Conservation (phyloP, 2,888 invertebrate species). For the Cybosia mesomella region DNA sequence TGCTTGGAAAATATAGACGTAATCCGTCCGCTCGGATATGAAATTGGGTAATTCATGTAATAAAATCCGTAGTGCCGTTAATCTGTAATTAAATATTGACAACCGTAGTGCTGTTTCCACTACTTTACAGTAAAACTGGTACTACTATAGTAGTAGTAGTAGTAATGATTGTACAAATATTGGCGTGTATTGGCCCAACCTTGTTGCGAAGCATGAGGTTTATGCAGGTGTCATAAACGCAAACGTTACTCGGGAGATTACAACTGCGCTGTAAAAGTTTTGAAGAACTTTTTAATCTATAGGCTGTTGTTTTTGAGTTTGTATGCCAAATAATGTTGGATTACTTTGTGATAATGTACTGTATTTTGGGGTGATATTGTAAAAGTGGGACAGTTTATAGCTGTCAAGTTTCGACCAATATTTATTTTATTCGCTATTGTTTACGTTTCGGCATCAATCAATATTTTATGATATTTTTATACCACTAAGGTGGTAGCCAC, state of each 20-base stretch:
- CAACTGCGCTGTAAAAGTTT: neutral
- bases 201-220: neutral
- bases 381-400: neutral
- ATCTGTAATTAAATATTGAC: no score
- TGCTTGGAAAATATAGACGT: no score
- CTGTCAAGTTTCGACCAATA: neutral
- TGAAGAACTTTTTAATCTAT: slow-evolving; percentile 13
- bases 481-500: neutral
- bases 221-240: slow-evolving; percentile 13
- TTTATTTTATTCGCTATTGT: neutral
- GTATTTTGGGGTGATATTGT: neutral
- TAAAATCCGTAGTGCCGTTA: no score
- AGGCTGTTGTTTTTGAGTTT: slow-evolving; percentile 15
- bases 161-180: no score
- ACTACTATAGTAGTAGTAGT: no score
- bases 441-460: neutral
- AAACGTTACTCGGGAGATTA: neutral
- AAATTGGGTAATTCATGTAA: no score
- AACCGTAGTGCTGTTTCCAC: no score
- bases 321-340: slow-evolving; percentile 10
- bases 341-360: slow-evolving; percentile 11
- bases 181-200: neutral
- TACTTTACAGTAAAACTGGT: no score
- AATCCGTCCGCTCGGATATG: no score
- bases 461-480: neutral